phyloP scores from a whole-genome alignment of 2,888 invertebrate genomes.

The Lycia hirtaria region DNA sequence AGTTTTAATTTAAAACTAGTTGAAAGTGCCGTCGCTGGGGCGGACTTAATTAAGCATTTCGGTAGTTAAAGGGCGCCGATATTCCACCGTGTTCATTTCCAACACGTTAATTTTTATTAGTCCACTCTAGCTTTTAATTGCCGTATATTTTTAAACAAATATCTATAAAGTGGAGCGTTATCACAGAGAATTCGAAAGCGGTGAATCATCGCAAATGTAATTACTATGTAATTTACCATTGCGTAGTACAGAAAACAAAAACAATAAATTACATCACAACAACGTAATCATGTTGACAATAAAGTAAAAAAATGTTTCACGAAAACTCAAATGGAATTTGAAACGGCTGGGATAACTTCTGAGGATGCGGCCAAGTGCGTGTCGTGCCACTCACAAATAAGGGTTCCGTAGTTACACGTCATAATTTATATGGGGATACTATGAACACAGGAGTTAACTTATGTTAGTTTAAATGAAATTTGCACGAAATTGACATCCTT shows the following conservation, averaged over 20 bases:
- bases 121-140: conserved; percentile 45
- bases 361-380: too few species aligned
- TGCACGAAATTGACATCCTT: too few species aligned
- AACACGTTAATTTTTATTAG: conserved; percentile 70
- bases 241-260: not conserved
- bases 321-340: conserved; percentile 1
- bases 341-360: not conserved
- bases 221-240: not conserved
- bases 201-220: not conserved
- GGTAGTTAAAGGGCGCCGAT: conserved; percentile 60
- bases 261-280: not conserved
- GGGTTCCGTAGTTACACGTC: too few species aligned
- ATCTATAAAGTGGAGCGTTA: conserved; percentile 20
- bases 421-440: too few species aligned
- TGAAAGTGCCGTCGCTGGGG: conserved; percentile 50
- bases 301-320: not conserved
- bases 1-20: conserved; percentile 42
- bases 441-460: too few species aligned
- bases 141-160: conserved; percentile 37
- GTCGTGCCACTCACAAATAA: too few species aligned
- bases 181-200: conserved; percentile 1
- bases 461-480: too few species aligned
- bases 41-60: conserved; percentile 64
- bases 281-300: not conserved
- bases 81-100: conserved; percentile 66